Evolutionary conservation across 2,888 invertebrate species (phyloP).

Genomic region (Philhelius pedissequus): DNA sequence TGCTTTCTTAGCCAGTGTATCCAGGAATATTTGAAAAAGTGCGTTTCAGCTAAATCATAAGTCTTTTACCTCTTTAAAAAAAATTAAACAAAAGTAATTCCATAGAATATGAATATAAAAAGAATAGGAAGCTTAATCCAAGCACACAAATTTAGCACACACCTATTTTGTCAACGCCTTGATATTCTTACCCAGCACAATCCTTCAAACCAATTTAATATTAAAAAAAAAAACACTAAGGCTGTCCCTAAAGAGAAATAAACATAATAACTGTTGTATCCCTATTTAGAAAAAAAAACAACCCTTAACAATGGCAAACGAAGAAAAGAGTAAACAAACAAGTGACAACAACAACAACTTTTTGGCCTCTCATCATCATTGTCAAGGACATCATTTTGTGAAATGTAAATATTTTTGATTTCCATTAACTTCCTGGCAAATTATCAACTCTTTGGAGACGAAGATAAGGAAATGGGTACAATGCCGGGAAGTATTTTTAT

Average conservation of each 20-base stretch:
- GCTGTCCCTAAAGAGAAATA: constrained; percentile 2
- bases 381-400: constrained; percentile 2
- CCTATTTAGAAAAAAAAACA: background rate
- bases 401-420: constrained; percentile 50
- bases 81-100: background rate
- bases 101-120: background rate
- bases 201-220: constrained; percentile 11
- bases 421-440: constrained; percentile 43
- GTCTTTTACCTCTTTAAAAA: too few species aligned
- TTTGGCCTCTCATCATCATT: background rate
- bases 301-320: background rate
- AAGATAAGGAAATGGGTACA: background rate
- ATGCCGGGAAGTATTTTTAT: constrained; percentile 1
- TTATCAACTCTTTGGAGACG: constrained; percentile 40
- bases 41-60: too few species aligned
- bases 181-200: constrained; percentile 6
- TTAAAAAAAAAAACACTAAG: constrained; percentile 14
- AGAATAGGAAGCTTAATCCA: background rate
- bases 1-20: too few species aligned
- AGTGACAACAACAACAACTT: background rate
- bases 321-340: constrained; percentile 24
- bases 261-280: constrained; percentile 27
- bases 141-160: background rate
- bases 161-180: constrained; percentile 18
- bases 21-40: too few species aligned